Conservation (phyloP, 2,888 invertebrate species). For the Thalpophila matura region DNA sequence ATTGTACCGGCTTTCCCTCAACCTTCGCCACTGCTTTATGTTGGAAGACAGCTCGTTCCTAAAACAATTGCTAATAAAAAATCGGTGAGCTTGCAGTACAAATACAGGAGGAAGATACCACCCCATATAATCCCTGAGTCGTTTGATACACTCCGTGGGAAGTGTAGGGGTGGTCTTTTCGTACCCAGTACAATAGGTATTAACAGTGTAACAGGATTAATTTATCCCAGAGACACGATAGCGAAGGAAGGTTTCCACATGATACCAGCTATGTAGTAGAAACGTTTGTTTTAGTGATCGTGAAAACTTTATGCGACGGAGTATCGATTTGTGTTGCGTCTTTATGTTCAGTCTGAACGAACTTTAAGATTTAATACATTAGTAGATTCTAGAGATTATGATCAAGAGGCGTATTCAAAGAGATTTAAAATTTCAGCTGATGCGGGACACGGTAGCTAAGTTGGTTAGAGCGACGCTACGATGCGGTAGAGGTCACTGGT, state of each 20-base stretch:
- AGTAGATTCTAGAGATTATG: not conserved
- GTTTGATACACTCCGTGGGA: conserved; percentile 33
- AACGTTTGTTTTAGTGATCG: conserved; percentile 50
- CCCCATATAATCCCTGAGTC: conserved; percentile 49
- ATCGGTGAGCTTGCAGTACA: conserved; percentile 10
- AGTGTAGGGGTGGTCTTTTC: conserved; percentile 44
- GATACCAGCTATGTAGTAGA: conserved; percentile 39
- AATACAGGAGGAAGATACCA: conserved; percentile 29
- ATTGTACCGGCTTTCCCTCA: too few relatives aligned
- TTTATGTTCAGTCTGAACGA: conserved; percentile 30
- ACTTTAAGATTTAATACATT: conserved; percentile 30
- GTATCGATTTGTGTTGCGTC: conserved; percentile 52
- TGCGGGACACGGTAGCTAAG: too few relatives aligned
- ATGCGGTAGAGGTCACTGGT: too few relatives aligned
- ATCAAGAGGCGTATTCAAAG: too few relatives aligned
- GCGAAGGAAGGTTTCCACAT: conserved; percentile 35
- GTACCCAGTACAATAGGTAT: conserved; percentile 33
- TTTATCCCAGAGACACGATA: conserved; percentile 46
- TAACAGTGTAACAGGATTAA: conserved; percentile 51
- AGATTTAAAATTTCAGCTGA: too few relatives aligned
- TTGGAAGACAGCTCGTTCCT: not conserved
- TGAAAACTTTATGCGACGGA: conserved; percentile 50
- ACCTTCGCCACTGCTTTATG: too few relatives aligned
- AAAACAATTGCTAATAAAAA: conserved; percentile 20
- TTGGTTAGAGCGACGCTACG: too few relatives aligned